phyloP scores from a whole-genome alignment of 2,113 vertebrate species.

The Pristiophorus japonicus region DNA sequence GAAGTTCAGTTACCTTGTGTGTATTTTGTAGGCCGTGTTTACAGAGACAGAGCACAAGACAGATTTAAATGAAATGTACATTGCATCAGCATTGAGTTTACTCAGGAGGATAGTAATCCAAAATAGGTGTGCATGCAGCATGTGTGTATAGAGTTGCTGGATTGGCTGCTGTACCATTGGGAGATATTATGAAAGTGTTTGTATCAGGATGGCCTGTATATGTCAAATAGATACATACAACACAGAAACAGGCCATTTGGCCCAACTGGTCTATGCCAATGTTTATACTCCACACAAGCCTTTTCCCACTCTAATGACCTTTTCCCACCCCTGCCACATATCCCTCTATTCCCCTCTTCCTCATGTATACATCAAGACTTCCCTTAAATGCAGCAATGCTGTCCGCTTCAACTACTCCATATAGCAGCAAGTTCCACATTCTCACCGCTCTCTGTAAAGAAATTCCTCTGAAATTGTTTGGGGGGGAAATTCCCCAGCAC shows the following conservation, averaged over 20 bases:
- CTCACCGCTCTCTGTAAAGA: background rate
- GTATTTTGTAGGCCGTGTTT: background rate
- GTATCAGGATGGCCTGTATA: background rate
- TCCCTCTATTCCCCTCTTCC: background rate
- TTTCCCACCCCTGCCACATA: background rate
- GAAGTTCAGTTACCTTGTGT: background rate
- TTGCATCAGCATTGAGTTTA: background rate
- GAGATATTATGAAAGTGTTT: background rate
- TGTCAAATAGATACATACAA: background rate
- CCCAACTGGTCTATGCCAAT: background rate
- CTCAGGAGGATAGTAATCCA: background rate
- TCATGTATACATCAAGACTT: background rate
- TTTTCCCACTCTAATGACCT: background rate
- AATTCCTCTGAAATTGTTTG: background rate
- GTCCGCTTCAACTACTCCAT: background rate
- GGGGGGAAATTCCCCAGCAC: too few species aligned
- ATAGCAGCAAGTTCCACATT: background rate
- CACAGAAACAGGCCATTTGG: background rate
- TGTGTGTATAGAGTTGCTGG: background rate
- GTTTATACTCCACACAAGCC: background rate
- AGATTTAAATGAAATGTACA: slow-evolving; percentile 23
- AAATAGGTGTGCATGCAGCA: background rate
- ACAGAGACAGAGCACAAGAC: background rate
- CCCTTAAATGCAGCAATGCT: background rate
- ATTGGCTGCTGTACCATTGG: background rate